Base-by-base conservation (phyloP, 1,140 invertebrate species). In the Oryctes rhinoceros region DNA sequence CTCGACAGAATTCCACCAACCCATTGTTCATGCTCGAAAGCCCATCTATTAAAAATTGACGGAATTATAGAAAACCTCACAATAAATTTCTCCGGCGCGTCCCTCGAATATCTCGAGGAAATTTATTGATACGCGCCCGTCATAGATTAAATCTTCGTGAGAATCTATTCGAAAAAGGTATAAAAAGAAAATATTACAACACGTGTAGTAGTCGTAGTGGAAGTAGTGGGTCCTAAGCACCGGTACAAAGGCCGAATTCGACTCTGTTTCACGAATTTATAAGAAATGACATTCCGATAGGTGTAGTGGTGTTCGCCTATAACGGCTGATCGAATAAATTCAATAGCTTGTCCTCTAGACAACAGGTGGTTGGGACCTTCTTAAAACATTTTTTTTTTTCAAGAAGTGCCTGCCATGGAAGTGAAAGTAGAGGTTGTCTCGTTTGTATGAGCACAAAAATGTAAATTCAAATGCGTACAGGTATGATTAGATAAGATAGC, bases 231-330 rank as follows among this genome's bases (percentile, higher is more conserved):
- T 7, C 53, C 9, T 44, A 44, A 44, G 53, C 53, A 59, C 53
- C 53, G 5, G 18, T 18, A 59, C 53, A 59, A 59, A 59, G 53
- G n/a, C 53, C 15, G 13, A 59, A 59, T 59, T 59, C 53, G 53
- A 59, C 53, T 59, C 53, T 59, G 53, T 59, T 59, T 59, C 53
- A 59, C 53, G 13, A n/a, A 59, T 59, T 59, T 59, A 59, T 59
- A 59, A 59, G 53, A 59, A 59, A 59, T 59, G 53, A 59, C 15
- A 59, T 59, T 59, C 53, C 53, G 53, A 59, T 59, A 59, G 15
- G 6, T 18, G 13, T 18, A 18, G 15, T 18, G 53, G 53, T 59
- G 53, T 18, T 59, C 53, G 18, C 53, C 53, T 59, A 59, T 59
- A 59, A 59, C 53, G 53, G 18, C 53, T 15, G 53, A 59, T 59